These are phyloP conservation scores for Stratiomys singularior DNA, from an alignment of 2,888 invertebrate species.

Conservation along the genomic window DNA sequence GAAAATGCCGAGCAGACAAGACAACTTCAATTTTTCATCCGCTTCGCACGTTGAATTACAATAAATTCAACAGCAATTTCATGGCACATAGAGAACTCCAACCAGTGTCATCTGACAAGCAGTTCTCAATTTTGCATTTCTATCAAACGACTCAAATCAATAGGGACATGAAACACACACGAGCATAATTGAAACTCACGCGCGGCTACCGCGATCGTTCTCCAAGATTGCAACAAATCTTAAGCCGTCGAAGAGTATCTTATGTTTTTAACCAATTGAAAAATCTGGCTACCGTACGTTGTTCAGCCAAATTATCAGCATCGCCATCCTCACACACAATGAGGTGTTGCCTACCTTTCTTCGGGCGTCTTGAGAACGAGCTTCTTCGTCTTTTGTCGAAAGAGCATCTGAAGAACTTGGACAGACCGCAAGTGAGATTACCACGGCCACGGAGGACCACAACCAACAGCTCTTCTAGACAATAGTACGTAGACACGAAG, in stretches of 20 bases:
- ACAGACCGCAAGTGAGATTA: slow-evolving; percentile 30
- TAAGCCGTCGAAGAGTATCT: not conserved
- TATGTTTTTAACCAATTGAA: not conserved
- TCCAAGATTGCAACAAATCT: not conserved
- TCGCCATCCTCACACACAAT: not conserved
- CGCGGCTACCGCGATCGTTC: not conserved
- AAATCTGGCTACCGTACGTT: slow-evolving; percentile 30
- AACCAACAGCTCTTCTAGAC: too few species aligned
- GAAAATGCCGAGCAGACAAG: not conserved
- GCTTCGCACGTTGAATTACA: not conserved
- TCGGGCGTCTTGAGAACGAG: not conserved
- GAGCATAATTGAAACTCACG: not conserved
- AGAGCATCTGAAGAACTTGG: not conserved
- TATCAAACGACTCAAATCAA: slow-evolving; percentile 1
- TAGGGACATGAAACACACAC: slow-evolving; percentile 12
- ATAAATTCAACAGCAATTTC: not conserved
- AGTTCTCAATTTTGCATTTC: not conserved
- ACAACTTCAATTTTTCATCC: not conserved
- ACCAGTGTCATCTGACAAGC: not conserved
- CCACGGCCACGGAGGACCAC: not conserved
- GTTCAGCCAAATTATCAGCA: not conserved
- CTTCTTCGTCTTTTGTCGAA: slow-evolving; percentile 3
- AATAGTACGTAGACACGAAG: not conserved
- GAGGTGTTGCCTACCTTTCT: slow-evolving; percentile 31
- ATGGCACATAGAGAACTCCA: not conserved